Percentiles rank a stretch among this genome's conserved stretches.
phyloP scores from a whole-genome alignment of 2,888 invertebrate genomes.

The Deroplatys truncata region DNA sequence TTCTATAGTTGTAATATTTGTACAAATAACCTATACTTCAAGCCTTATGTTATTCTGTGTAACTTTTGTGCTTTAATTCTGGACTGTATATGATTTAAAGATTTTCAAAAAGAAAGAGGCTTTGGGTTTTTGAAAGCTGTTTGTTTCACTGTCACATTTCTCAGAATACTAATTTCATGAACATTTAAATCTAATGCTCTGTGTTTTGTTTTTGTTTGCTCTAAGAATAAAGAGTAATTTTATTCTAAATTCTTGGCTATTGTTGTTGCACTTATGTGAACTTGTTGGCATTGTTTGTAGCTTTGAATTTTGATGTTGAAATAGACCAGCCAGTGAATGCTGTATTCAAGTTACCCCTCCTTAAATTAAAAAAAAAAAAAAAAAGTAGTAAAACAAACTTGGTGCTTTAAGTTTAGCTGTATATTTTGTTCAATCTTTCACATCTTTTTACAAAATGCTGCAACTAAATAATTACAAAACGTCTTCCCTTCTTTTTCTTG shows the following conservation, averaged over 20 bases:
- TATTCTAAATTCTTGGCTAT: neutral
- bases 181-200: neutral
- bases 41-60: neutral
- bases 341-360: neutral
- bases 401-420: too few relatives aligned
- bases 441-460: too few relatives aligned
- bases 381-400: too few relatives aligned
- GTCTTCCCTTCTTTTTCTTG: too few relatives aligned
- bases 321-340: neutral
- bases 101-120: neutral
- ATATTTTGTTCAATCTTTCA: too few relatives aligned
- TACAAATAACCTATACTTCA: neutral
- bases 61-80: neutral
- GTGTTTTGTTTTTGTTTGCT: neutral
- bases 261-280: neutral
- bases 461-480: too few relatives aligned
- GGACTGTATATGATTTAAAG: neutral
- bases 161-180: neutral
- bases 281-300: neutral
- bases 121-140: neutral
- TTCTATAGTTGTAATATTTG: neutral
- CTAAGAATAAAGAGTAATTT: neutral
- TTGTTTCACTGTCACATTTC: neutral
- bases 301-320: neutral
- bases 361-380: neutral